These are phyloP conservation scores for Aphidoletes aphidimyza DNA, from an alignment of 2,888 invertebrate species.

Conservation along the genomic window DNA sequence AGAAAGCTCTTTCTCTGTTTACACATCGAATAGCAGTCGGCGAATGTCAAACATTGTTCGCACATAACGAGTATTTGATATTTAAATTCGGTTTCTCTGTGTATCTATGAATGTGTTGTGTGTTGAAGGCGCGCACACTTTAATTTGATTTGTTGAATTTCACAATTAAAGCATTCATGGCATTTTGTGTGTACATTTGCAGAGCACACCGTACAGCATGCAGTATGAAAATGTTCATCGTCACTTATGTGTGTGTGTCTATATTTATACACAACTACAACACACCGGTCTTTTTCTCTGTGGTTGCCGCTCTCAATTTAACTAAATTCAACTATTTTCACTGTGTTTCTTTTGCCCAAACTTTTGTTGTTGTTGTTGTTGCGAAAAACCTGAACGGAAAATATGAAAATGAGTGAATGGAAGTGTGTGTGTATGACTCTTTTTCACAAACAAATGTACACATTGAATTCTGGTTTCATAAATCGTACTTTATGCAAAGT, in stretches of 20 bases:
- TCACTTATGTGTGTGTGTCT: too few relatives aligned
- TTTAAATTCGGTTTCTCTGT: conserved; percentile 9
- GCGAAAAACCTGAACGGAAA: not conserved
- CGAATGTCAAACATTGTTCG: conserved; percentile 29
- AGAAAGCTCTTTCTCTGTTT: not conserved
- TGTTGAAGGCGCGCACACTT: conserved; percentile 25
- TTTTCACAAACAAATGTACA: not conserved
- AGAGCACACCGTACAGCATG: not conserved
- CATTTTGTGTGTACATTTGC: not conserved
- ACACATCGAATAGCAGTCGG: not conserved
- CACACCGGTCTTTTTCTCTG: too few relatives aligned
- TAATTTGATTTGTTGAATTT: conserved; percentile 45
- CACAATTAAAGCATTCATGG: conserved; percentile 35
- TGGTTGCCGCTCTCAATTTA: too few relatives aligned
- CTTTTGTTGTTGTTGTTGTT: not conserved
- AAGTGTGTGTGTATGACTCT: not conserved
- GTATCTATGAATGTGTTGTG: too few relatives aligned
- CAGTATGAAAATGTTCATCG: not conserved
- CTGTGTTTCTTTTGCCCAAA: not conserved
- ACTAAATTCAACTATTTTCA: too few relatives aligned
- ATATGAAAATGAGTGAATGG: not conserved
- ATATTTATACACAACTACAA: too few relatives aligned
- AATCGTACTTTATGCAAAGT: conserved; percentile 42
- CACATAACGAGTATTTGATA: conserved; percentile 46
- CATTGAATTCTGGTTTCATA: conserved; percentile 36